phyloP scores from a whole-genome alignment of 1,140 invertebrate species.

The Sycophila sp. region DNA sequence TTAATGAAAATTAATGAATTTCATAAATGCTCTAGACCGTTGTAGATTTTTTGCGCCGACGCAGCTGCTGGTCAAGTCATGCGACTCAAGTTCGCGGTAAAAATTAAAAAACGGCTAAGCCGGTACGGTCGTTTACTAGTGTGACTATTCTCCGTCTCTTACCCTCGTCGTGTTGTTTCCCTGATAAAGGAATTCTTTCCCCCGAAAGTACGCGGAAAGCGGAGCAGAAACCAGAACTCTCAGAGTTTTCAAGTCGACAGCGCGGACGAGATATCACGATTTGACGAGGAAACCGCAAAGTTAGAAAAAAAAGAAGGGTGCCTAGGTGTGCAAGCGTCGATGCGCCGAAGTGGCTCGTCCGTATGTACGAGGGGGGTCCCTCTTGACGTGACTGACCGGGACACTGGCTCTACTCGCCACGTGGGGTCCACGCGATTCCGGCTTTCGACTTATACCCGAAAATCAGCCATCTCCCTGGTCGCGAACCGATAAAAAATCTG shows the following conservation, averaged over 20 bases:
- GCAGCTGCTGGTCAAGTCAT: constrained; percentile 9
- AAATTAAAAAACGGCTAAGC: constrained; percentile 20
- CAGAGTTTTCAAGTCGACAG: constrained; percentile 27
- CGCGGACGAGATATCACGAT: constrained; percentile 19
- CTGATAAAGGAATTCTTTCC: neutral
- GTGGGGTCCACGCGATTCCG: constrained; percentile 50
- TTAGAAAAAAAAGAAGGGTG: constrained; percentile 46
- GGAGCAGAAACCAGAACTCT: constrained; percentile 25
- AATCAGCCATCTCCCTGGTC: constrained; percentile 12
- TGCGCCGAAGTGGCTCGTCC: no score
- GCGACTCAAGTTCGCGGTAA: neutral
- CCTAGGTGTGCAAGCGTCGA: constrained; percentile 43
- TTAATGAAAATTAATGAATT: no score
- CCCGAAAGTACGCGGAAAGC: constrained; percentile 8
- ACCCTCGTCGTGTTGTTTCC: constrained; percentile 2
- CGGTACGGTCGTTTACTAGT: no score
- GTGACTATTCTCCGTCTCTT: no score
- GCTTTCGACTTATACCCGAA: constrained; percentile 22
- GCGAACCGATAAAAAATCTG: constrained; percentile 17
- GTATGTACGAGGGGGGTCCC: constrained; percentile 42
- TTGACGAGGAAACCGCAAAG: constrained; percentile 4
- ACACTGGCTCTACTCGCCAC: no score
- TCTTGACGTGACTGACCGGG: constrained; percentile 57
- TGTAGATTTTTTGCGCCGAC: neutral
- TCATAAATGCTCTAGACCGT: no score